Base-by-base conservation (phyloP, 2,113 vertebrate genomes). In the Electrona antarctica region DNA sequence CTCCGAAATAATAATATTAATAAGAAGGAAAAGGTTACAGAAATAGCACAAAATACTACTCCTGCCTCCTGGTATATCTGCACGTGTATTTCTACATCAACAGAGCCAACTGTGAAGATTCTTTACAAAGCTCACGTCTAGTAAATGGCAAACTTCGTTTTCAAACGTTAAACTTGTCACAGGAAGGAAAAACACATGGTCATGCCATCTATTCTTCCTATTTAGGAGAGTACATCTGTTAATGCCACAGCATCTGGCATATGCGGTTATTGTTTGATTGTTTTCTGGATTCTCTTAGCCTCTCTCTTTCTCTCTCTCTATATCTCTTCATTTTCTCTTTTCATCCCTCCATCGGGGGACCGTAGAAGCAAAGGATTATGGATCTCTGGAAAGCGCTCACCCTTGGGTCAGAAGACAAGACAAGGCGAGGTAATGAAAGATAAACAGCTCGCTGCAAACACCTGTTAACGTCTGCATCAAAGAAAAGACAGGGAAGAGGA, bases 381-480 rank as follows among this genome's bases (percentile, higher is more conserved):
- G 89, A 90, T 92, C 91, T 87, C 85, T 86, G 90, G 83, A 89
- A 92, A 92, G 88, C 84, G 82, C 80, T 90, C 88, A 91, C 89
- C 89, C 90, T 88, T 90, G 85, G 93, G 91, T 93, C 88, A 91
- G 88, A 90, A 92, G 92, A 92, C 89, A 92, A 92, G 90, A 92
- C 91, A 90, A 93, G 92, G 90, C 88, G 88, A 89, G 83, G 89
- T 91, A 93, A 92, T 92, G 91, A 93, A 94, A 94, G 92, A 93
- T 92, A 94, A 94, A 94, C 92, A 94, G 92, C 92, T 89, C 88
- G 85, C 91, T 88, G 91, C 92, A 92, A 92, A 93, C 93, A 94
- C 92, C 92, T 94, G 93, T 93, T 93, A 93, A 93, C 91, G 90
- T 90, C 84, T 81, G 91, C 89, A 92, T 93, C 91, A 91, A 93